Base-by-base conservation (phyloP, 2,797 vertebrate genomes). In the Anguilla megastoma region DNA sequence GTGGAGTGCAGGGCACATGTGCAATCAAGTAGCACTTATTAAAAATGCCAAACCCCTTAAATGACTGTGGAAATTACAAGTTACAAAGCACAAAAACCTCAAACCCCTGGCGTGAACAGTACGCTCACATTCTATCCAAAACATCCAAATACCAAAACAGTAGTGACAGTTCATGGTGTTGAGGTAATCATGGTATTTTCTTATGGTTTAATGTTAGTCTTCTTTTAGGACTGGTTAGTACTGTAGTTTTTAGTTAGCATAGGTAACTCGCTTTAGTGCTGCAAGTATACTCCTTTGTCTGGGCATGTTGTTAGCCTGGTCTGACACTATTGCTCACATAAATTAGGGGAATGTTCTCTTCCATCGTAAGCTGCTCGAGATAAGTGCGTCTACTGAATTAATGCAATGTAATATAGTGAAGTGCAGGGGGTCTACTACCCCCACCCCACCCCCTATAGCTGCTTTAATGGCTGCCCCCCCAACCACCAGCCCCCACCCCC, bases 21-120 rank as follows among this genome's bases (percentile, higher is more conserved):
- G 66, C 66, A 69, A 6, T 74, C 69, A 33, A 12, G 69, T 16
- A 74, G 14, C 69, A 74, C 30, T 74, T 74, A 36, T 74, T 74
- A 74, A 74, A 74, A 36, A 74, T 74, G 69, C 30, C 69, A 74
- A 74, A 74, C 69, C 27, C 69, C 2, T 69, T 69, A 69, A 69
- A 69, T 10, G n/a, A 69, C 63, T n/a, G 63, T 27, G 63, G 63
- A 69, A 69, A 69, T 69, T 27, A 45, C 41, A 69, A 69, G 63
- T 69, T 27, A 69, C 9, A 69, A 69, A n/a, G 63, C 24, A n/a
- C 24, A 69, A 69, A 58, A 69, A 69, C 63, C 7, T 27, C 24
- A 69, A 69, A 74, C 30, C 27, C 69, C 30, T 33, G 69, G 69
- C 33, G 69, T 74, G 27, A 33, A 79, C 36, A 18, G 74, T 16